A percentile compares a stretch with the other conserved stretches of the same genome.
These are phyloP conservation scores for Netta rufina DNA, from an alignment of 2,797 vertebrate genomes.

Conservation along the genomic window DNA sequence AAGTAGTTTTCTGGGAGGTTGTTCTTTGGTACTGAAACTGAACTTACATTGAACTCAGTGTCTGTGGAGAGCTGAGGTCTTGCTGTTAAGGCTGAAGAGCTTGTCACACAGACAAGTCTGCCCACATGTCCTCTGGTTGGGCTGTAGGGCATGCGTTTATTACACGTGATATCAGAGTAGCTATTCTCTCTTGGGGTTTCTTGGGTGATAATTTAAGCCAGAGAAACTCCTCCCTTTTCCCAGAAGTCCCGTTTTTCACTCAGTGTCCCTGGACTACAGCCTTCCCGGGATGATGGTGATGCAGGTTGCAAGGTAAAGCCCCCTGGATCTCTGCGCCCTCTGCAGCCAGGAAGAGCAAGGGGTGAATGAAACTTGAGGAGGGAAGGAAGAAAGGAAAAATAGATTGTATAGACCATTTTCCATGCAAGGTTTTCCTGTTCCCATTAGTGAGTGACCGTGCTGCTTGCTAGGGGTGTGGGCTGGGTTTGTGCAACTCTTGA, in stretches of 20 bases:
- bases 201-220: slow-evolving; percentile 1
- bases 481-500: not conserved
- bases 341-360: not conserved
- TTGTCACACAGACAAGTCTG: not conserved
- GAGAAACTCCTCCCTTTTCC: slow-evolving; percentile 3
- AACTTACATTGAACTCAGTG: not conserved
- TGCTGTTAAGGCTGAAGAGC: not conserved
- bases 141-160: not conserved
- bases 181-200: not conserved
- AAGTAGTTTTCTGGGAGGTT: not conserved
- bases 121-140: rapidly evolving
- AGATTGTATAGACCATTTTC: not conserved
- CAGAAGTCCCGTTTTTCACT: not conserved
- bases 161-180: not conserved
- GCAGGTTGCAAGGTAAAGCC: rapidly evolving
- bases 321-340: rapidly evolving
- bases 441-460: rapidly evolving
- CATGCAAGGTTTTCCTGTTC: not conserved
- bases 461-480: not conserved
- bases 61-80: not conserved
- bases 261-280: not conserved
- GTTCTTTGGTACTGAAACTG: not conserved
- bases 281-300: not conserved
- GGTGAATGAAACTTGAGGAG: not conserved
- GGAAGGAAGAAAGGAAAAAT: not conserved